Conservation (phyloP, 2,797 vertebrate species). For the Carduelis carduelis region DNA sequence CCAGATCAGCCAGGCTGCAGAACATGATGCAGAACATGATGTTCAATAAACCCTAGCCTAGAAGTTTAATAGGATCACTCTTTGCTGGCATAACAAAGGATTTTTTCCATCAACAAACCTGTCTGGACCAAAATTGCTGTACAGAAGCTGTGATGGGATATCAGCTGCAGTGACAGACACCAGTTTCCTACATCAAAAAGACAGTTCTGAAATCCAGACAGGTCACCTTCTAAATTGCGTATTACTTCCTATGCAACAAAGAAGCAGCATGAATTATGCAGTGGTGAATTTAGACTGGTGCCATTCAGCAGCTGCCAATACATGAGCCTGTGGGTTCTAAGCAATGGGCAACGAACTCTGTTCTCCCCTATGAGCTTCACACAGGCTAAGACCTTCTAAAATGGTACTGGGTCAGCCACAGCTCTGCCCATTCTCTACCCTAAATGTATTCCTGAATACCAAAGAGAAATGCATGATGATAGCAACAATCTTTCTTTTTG, state of each 20-base stretch:
- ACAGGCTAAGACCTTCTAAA: rapidly evolving
- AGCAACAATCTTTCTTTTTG: background rate
- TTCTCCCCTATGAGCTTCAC: rapidly evolving
- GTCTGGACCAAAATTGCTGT: background rate
- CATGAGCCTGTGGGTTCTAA: background rate
- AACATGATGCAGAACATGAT: background rate
- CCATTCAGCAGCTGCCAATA: background rate
- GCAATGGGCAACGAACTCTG: background rate
- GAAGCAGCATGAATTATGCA: background rate
- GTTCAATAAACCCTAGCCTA: background rate
- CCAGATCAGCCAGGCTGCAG: background rate
- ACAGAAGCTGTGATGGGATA: rapidly evolving
- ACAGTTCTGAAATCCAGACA: background rate
- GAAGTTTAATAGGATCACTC: background rate
- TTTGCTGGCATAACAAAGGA: background rate
- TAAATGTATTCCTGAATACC: background rate
- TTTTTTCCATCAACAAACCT: background rate
- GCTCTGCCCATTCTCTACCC: background rate
- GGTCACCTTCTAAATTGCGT: background rate
- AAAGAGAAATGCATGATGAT: background rate
- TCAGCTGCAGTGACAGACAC: background rate
- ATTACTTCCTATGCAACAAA: background rate
- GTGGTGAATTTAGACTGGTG: background rate
- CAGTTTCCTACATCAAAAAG: background rate
- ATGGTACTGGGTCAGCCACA: background rate